Percentiles rank a stretch among this genome's conserved stretches.
Conservation (phyloP, 1,140 invertebrate species). For the Trypoxylus dichotomus region DNA sequence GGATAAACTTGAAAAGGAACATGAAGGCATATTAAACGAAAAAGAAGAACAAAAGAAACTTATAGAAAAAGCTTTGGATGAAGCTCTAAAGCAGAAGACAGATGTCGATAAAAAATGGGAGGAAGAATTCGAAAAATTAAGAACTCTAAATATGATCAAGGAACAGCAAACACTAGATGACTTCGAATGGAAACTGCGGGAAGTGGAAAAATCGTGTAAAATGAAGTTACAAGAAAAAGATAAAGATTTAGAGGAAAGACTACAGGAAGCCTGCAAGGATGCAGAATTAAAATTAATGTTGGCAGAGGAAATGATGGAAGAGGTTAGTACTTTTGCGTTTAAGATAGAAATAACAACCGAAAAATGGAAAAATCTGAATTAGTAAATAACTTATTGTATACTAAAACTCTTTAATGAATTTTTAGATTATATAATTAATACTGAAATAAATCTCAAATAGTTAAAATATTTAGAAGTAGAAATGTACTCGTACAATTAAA, state of each 20-base stretch:
- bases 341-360: no score
- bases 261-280: slow-evolving; percentile 56
- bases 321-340: slow-evolving; percentile 42
- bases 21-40: slow-evolving; percentile 35
- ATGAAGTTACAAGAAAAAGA: slow-evolving; percentile 61
- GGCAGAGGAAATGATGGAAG: slow-evolving; percentile 54
- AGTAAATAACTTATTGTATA: neutral
- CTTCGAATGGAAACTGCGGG: slow-evolving; percentile 70
- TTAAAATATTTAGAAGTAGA: no score
- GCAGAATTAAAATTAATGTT: slow-evolving; percentile 53
- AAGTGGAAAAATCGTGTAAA: slow-evolving; percentile 66
- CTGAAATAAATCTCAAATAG: no score
- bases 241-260: slow-evolving; percentile 54
- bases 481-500: neutral
- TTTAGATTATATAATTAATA: no score
- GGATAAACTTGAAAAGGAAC: slow-evolving; percentile 52
- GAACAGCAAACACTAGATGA: slow-evolving; percentile 68
- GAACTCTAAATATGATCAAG: slow-evolving; percentile 59
- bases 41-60: slow-evolving; percentile 55
- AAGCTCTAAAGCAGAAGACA: slow-evolving; percentile 60
- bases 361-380: no score
- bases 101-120: slow-evolving; percentile 63
- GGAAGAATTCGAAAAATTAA: slow-evolving; percentile 63
- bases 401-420: no score
- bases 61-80: slow-evolving; percentile 62